Evolutionary conservation across 2,888 invertebrate genomes (phyloP).

Genomic region (Merodon equestris): DNA sequence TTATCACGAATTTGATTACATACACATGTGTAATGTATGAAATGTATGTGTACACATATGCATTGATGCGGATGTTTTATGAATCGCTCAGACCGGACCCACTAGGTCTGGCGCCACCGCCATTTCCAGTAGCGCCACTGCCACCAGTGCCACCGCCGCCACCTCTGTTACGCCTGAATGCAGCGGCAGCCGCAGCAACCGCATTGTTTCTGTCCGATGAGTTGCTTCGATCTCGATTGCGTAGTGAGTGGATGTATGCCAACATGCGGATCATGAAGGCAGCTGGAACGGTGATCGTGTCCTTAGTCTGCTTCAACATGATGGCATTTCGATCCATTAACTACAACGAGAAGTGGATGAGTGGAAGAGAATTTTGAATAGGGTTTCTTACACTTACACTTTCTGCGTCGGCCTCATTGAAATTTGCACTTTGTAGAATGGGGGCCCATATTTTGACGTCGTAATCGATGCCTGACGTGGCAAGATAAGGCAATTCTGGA

Average conservation of each 20-base stretch:
- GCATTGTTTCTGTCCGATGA: constrained; percentile 18
- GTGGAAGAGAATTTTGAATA: neutral
- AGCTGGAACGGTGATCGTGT: constrained; percentile 92
- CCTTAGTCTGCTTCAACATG: constrained; percentile 91
- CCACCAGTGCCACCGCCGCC: constrained; percentile 35
- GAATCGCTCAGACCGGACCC: too few species aligned
- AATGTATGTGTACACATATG: too few species aligned
- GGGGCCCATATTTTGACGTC: constrained; percentile 92
- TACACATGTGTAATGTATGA: too few species aligned
- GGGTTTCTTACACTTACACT: constrained; percentile 76
- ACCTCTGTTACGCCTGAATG: constrained; percentile 31
- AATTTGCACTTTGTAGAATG: constrained; percentile 81
- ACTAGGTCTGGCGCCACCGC: too few species aligned
- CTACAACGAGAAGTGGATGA: constrained; percentile 77
- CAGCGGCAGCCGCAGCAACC: constrained; percentile 32
- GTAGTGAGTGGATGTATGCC: constrained; percentile 82
- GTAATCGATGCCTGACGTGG: constrained; percentile 93
- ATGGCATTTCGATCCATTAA: constrained; percentile 87
- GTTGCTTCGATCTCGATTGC: constrained; percentile 79
- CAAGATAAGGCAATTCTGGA: constrained; percentile 86
- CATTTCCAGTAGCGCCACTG: constrained; percentile 2
- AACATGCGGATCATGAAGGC: constrained; percentile 90
- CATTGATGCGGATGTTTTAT: too few species aligned
- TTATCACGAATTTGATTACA: too few species aligned
- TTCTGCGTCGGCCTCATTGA: constrained; percentile 83